A percentile compares a stretch with the other conserved stretches of the same genome.
Evolutionary conservation across 2,888 invertebrate genomes (phyloP).

Genomic region (Diarsia mendica): DNA sequence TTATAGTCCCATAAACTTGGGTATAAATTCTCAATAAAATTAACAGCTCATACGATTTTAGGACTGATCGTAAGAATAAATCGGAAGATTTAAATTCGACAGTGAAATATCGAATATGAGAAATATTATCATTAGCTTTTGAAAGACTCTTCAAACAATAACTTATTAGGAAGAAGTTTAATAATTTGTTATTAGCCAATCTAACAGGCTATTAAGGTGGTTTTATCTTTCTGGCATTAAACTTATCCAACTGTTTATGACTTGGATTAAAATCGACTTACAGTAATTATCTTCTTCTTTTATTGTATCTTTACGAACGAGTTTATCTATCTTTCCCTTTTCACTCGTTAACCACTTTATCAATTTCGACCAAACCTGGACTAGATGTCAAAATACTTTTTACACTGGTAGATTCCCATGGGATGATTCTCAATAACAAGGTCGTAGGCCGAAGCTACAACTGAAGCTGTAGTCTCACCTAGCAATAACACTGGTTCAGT

Average conservation of each 20-base stretch:
- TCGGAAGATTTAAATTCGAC: neutral
- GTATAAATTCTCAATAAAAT: constrained; percentile 19
- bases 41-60: constrained; percentile 9
- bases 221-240: too few relatives aligned
- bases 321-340: too few relatives aligned
- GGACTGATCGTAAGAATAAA: neutral
- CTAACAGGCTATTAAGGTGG: neutral
- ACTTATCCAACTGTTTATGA: too few relatives aligned
- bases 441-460: neutral
- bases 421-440: neutral
- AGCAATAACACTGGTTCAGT: too few relatives aligned
- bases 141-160: neutral
- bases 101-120: neutral
- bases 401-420: neutral
- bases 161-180: neutral
- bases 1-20: neutral
- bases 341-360: neutral
- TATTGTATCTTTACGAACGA: too few relatives aligned
- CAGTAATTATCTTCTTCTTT: too few relatives aligned
- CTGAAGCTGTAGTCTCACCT: too few relatives aligned
- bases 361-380: too few relatives aligned
- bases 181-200: neutral
- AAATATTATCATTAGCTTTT: neutral
- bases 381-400: neutral
- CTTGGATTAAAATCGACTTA: too few relatives aligned